Evolutionary conservation across 2,113 vertebrate genomes (phyloP).

Genomic region (Phrynocephalus versicolor): DNA sequence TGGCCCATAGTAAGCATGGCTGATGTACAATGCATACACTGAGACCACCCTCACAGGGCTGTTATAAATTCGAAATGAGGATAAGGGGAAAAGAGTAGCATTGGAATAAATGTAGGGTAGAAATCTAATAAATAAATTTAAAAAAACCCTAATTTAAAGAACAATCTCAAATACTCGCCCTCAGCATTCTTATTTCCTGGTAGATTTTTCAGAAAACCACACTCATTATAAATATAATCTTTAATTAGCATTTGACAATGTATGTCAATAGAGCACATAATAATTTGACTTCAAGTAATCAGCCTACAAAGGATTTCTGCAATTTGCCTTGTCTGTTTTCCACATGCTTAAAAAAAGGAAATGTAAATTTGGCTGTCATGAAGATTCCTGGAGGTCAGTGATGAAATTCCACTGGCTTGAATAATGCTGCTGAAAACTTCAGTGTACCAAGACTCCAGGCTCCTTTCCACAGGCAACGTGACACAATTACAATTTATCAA

Average conservation of each 20-base stretch:
- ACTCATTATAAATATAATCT: background rate
- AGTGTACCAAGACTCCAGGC: background rate
- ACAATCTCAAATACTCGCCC: background rate
- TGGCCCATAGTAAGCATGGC: background rate
- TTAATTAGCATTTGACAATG: background rate
- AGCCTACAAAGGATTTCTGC: background rate
- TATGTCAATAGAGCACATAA: background rate
- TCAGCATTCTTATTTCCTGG: background rate
- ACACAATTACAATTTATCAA: conserved; percentile 11
- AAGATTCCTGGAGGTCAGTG: background rate
- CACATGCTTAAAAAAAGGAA: background rate
- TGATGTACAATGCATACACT: background rate
- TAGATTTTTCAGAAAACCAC: background rate
- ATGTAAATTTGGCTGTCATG: background rate
- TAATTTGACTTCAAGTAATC: background rate
- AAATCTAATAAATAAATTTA: no score
- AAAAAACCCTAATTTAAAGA: no score
- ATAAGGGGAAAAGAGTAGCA: no score
- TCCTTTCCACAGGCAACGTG: conserved; percentile 48
- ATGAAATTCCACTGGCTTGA: background rate
- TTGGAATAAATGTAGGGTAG: no score
- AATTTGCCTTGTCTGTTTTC: background rate
- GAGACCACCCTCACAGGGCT: background rate
- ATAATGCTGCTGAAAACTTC: background rate
- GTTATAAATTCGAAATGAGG: no score